Evolutionary conservation across 2,888 invertebrate species (phyloP), one percentile per base, ranked within the genome.

Genomic region (Tetrapedia diversipes): DNA sequence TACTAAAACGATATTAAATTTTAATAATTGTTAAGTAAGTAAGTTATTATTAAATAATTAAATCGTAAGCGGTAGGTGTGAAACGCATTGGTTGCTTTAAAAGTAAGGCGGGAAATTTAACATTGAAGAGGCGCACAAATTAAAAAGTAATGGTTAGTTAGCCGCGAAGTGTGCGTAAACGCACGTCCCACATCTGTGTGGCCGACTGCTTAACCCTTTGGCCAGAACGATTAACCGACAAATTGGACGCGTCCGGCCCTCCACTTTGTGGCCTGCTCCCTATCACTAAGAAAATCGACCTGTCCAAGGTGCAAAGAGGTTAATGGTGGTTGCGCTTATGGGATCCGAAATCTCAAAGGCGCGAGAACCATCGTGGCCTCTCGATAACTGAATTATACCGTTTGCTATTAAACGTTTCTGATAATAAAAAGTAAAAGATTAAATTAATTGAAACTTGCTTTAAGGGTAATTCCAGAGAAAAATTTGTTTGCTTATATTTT

Each of bases 61-160:
- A n/a, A n/a, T n/a, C n/a, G n/a, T n/a, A n/a, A n/a, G n/a, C 69
- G 32, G 34, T 34, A 29, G 43, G 29, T 47, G 43, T 22, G n/a
- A n/a, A n/a, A n/a, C n/a, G n/a, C n/a, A n/a, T n/a, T n/a, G n/a
- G n/a, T n/a, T n/a, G n/a, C n/a, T n/a, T n/a, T n/a, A n/a, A n/a
- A n/a, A n/a, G n/a, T n/a, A n/a, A n/a, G n/a, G n/a, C n/a, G n/a
- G n/a, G n/a, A n/a, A n/a, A n/a, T n/a, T n/a, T n/a, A n/a, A n/a
- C n/a, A n/a, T n/a, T n/a, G n/a, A n/a, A n/a, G n/a, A n/a, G n/a
- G n/a, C 68, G 79, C 82, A 83, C 85, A 85, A 87, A 87, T 87
- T 83, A 86, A 86, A 87, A 87, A 86, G 79, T 86, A 86, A 87
- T 86, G 80, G 83, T 82, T 84, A 83, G 87, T 84, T 87, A 83